Percentiles rank a stretch among this genome's conserved stretches.
phyloP scores from a whole-genome alignment of 2,113 vertebrate genomes.

The Arizona elegans region DNA sequence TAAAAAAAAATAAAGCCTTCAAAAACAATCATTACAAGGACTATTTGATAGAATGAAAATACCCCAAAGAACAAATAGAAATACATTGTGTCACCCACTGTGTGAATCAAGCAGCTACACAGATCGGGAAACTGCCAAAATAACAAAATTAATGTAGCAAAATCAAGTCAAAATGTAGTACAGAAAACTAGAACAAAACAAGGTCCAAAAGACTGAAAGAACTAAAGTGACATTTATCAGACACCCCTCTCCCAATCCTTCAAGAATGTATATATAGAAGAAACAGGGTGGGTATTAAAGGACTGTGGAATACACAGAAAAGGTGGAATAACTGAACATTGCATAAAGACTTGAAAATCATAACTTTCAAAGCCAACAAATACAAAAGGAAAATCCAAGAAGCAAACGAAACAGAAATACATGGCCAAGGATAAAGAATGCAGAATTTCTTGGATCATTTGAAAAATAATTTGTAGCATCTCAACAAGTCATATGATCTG shows the following conservation, averaged over 20 bases:
- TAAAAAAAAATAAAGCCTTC: not conserved
- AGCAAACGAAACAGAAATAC: not conserved
- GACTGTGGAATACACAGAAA: not conserved
- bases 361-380: not conserved
- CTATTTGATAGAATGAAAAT: not conserved
- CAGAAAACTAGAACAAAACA: not conserved
- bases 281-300: not conserved
- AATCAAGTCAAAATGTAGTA: not conserved
- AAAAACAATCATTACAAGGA: not conserved
- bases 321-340: not conserved
- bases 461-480: not conserved
- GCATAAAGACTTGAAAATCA: not conserved
- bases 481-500: not conserved
- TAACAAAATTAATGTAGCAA: not conserved
- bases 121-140: not conserved
- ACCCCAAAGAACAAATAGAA: not conserved
- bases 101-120: not conserved
- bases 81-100: not conserved
- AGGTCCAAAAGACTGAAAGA: not conserved
- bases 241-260: not conserved
- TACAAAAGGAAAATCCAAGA: not conserved
- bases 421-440: not conserved
- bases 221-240: not conserved
- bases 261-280: not conserved
- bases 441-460: not conserved